A percentile compares a stretch with the other conserved stretches of the same genome.
Evolutionary conservation across 1,140 invertebrate genomes (phyloP).

Genomic region (Cepaea nemoralis): DNA sequence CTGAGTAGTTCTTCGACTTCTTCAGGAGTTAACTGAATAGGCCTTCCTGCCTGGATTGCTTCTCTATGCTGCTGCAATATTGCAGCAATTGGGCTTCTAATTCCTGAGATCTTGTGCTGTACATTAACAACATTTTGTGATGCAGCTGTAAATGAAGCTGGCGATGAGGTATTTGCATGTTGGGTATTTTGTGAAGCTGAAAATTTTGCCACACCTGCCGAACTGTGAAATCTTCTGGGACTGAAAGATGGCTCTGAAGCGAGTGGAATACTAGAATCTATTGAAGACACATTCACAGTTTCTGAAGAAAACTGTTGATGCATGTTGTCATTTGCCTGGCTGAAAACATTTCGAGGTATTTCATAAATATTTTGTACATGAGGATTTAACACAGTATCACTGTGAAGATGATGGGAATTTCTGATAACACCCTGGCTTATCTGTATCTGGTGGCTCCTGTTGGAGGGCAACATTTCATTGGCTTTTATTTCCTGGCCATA

Average conservation of each 20-base stretch:
- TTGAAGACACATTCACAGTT: not conserved
- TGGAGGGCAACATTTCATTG: not conserved
- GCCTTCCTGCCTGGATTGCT: slow-evolving; percentile 22
- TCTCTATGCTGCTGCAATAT: slow-evolving; percentile 37
- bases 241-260: not conserved
- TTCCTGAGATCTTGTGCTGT: not conserved
- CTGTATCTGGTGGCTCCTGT: not conserved
- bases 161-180: not conserved
- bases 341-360: not conserved
- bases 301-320: slow-evolving; percentile 11
- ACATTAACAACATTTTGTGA: not conserved
- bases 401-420: not conserved
- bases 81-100: slow-evolving; percentile 22
- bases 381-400: not conserved
- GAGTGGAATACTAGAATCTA: not conserved
- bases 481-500: not conserved
- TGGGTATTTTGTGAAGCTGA: not conserved
- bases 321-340: not conserved
- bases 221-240: not conserved
- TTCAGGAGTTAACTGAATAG: slow-evolving; percentile 26
- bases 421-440: not conserved
- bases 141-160: not conserved
- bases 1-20: slow-evolving; percentile 30
- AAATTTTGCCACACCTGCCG: not conserved
- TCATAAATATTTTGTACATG: not conserved